These are phyloP conservation scores for Ryuthela nishihirai DNA, from an alignment of 2,888 invertebrate genomes.

Conservation along the genomic window DNA sequence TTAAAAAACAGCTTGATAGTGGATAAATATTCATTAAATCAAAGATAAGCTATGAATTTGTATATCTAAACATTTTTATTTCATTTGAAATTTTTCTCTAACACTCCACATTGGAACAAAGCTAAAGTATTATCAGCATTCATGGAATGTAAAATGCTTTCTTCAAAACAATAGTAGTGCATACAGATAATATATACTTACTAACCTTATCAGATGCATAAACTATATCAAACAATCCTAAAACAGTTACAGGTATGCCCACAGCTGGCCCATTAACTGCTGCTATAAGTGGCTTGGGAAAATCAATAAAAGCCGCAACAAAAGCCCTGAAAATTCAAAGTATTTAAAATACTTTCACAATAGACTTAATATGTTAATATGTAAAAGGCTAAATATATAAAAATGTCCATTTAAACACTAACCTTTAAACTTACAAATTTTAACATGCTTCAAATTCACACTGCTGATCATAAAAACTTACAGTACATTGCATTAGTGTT, in stretches of 20 bases:
- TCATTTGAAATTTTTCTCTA: too few relatives aligned
- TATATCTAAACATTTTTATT: too few relatives aligned
- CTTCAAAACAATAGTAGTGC: too few relatives aligned
- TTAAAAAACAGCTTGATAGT: too few relatives aligned
- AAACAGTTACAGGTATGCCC: constrained; percentile 80
- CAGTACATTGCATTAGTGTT: background rate
- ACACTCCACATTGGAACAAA: too few relatives aligned
- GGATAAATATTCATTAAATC: too few relatives aligned
- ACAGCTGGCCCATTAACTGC: constrained; percentile 92
- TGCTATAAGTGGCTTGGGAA: constrained; percentile 81
- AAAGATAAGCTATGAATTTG: too few relatives aligned
- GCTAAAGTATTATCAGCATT: too few relatives aligned
- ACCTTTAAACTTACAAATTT: background rate
- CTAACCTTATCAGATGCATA: constrained; percentile 73
- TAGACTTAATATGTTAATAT: background rate
- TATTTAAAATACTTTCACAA: too few relatives aligned
- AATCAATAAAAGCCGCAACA: constrained; percentile 72
- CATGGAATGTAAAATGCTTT: too few relatives aligned
- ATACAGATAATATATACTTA: too few relatives aligned
- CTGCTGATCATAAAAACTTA: background rate
- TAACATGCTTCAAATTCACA: background rate
- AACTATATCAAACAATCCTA: constrained; percentile 81
- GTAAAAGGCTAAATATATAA: background rate
- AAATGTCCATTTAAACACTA: background rate
- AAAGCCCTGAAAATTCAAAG: constrained; percentile 58